Percentiles rank a stretch among this genome's conserved stretches.
These are phyloP conservation scores for Lophius piscatorius DNA, from an alignment of 2,113 vertebrate genomes.

Conservation along the genomic window DNA sequence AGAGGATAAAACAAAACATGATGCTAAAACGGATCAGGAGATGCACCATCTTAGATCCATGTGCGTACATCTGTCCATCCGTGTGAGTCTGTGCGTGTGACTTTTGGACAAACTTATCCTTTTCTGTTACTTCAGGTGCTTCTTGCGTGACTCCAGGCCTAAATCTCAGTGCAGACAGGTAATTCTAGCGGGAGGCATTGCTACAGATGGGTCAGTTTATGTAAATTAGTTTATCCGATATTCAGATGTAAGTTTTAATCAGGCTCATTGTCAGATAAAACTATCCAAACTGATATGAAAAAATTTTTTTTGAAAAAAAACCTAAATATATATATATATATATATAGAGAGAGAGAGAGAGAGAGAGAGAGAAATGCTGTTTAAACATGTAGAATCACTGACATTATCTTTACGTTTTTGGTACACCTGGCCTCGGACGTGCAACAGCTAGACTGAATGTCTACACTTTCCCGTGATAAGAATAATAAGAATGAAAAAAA, in stretches of 20 bases:
- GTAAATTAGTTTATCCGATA: too few species aligned
- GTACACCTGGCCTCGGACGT: too few species aligned
- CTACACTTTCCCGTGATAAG: too few species aligned
- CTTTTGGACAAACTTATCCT: not conserved
- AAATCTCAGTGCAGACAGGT: conserved; percentile 15
- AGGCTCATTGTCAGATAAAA: not conserved
- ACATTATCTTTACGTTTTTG: too few species aligned
- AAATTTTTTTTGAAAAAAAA: too few species aligned
- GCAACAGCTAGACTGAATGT: too few species aligned
- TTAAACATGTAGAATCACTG: too few species aligned
- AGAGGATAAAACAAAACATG: not conserved
- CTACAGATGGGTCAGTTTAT: not conserved
- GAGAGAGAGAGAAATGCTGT: too few species aligned
- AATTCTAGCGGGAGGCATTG: not conserved
- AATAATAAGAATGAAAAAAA: not conserved
- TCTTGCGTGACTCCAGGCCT: conserved; percentile 7
- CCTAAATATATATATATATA: too few species aligned
- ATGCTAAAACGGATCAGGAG: not conserved
- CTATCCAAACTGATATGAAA: too few species aligned
- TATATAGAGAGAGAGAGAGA: too few species aligned
- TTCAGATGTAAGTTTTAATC: too few species aligned
- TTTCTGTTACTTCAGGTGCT: conserved; percentile 1
- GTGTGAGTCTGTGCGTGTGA: conserved; percentile 8
- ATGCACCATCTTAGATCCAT: conserved; percentile 16
- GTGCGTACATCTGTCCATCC: conserved; percentile 2